Evolutionary conservation across 2,113 vertebrate species (phyloP).

Genomic region (Sylvietta virens): DNA sequence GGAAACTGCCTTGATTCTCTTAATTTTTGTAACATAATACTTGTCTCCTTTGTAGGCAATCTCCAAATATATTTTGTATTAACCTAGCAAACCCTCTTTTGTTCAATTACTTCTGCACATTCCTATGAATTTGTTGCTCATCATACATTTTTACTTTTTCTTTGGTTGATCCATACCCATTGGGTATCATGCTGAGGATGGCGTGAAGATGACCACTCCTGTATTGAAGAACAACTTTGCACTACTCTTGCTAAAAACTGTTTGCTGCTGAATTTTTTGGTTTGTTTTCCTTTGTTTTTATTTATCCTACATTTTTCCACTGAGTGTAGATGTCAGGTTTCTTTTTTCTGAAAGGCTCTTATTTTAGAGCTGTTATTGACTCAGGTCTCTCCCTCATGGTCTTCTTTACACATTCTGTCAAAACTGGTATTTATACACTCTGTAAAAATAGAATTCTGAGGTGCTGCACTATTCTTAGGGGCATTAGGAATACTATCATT

Average conservation of each 20-base stretch:
- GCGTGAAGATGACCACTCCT: neutral
- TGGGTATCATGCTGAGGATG: neutral
- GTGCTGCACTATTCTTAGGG: neutral
- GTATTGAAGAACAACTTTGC: neutral
- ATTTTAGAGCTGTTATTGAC: neutral
- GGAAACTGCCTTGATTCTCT: neutral
- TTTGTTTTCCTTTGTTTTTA: neutral
- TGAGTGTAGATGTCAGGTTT: neutral
- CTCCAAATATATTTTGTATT: neutral
- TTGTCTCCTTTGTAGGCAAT: neutral
- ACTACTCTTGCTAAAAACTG: neutral
- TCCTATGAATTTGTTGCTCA: neutral
- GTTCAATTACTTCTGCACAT: neutral
- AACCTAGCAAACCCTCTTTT: neutral
- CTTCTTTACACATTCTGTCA: neutral
- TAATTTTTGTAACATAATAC: neutral
- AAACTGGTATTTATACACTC: neutral
- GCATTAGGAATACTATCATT: neutral
- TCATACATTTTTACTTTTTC: neutral
- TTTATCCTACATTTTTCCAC: neutral
- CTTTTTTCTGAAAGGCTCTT: neutral
- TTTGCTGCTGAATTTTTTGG: neutral
- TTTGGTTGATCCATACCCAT: neutral
- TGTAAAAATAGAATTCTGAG: neutral
- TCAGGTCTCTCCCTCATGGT: neutral